Conservation (phyloP, 2,888 invertebrate genomes). For the Ornithoptera alexandrae region DNA sequence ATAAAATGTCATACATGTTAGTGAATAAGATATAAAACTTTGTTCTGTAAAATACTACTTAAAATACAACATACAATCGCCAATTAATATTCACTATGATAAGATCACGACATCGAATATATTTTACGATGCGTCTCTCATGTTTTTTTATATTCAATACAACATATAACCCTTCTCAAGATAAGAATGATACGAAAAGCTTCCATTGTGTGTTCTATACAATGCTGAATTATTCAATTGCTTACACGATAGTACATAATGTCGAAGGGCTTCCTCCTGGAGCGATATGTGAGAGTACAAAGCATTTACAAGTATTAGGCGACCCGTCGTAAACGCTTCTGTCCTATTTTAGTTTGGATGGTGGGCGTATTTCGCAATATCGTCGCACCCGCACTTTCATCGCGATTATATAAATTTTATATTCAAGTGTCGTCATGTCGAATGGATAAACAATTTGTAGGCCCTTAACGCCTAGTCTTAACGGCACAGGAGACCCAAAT, state of each 20-base stretch:
- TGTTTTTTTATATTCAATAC: conserved; percentile 42
- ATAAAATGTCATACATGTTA: no score
- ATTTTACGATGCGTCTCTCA: conserved; percentile 21
- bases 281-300: conserved; percentile 43
- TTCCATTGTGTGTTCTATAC: conserved; percentile 48
- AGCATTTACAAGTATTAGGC: conserved; percentile 54
- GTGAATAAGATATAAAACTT: no score
- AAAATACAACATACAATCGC: not conserved
- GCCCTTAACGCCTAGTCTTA: not conserved
- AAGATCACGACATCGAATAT: conserved; percentile 3
- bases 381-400: conserved; percentile 19
- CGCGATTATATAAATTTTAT: conserved; percentile 11
- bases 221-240: conserved; percentile 57
- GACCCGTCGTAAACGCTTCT: conserved; percentile 44
- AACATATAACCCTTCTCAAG: conserved; percentile 45
- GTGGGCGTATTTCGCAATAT: conserved; percentile 34
- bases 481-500: not conserved
- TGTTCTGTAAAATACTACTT: no score
- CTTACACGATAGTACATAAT: conserved; percentile 44
- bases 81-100: not conserved
- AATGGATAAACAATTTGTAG: conserved; percentile 1
- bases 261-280: conserved; percentile 36
- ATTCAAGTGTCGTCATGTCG: conserved; percentile 6
- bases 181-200: conserved; percentile 34
- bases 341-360: conserved; percentile 40